Conservation (phyloP, 2,797 vertebrate genomes). For the Syndactyla subalaris region DNA sequence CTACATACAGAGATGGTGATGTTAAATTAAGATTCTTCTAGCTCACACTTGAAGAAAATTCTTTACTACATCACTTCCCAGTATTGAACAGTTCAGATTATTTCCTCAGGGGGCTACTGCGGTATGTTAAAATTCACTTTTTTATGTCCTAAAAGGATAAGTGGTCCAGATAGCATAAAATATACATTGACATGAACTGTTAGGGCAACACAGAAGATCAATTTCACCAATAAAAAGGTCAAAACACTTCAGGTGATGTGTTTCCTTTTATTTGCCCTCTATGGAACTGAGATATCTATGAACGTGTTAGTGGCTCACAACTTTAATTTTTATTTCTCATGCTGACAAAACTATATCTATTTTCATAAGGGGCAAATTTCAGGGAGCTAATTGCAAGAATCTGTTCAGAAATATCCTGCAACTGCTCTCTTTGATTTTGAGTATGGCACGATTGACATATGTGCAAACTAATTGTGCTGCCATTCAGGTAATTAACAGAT, state of each 20-base stretch:
- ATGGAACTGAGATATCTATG: neutral
- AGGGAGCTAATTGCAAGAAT: neutral
- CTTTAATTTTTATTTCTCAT: neutral
- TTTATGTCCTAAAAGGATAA: neutral
- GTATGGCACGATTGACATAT: neutral
- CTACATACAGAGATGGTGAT: neutral
- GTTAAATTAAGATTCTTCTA: neutral
- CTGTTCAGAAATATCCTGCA: neutral
- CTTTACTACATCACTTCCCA: neutral
- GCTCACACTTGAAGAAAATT: neutral
- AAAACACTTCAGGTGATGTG: rapidly evolving
- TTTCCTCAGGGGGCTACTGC: neutral
- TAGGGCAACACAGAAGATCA: neutral
- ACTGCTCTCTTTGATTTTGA: neutral
- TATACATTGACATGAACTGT: neutral
- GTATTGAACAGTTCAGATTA: neutral
- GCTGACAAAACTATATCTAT: neutral
- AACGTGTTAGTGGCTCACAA: neutral
- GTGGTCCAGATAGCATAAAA: neutral
- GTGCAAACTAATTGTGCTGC: neutral
- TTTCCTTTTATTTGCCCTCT: neutral
- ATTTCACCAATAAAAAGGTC: neutral
- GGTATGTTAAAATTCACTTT: neutral
- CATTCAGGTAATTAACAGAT: neutral
- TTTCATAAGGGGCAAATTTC: neutral